These are phyloP conservation scores for Cyclophora albipunctata DNA, from an alignment of 2,888 invertebrate species.

Conservation along the genomic window DNA sequence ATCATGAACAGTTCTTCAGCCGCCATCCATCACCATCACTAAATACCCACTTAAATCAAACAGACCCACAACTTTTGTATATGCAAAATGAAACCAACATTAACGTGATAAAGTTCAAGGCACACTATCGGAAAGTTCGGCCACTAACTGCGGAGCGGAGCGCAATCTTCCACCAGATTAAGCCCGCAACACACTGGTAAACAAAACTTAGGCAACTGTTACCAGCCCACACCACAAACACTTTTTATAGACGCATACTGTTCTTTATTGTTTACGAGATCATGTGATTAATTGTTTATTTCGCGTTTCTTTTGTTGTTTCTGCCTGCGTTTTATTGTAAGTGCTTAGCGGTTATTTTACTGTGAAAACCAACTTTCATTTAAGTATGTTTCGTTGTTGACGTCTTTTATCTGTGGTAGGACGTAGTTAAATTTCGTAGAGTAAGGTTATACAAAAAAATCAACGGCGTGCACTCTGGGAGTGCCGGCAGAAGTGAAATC, in stretches of 20 bases:
- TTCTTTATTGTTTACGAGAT: conserved; percentile 7
- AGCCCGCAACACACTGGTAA: conserved; percentile 22
- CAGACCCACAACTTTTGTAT: background rate
- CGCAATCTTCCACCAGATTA: conserved; percentile 37
- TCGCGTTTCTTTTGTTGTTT: conserved; percentile 1
- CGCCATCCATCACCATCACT: too few species aligned
- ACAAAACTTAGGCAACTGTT: conserved; percentile 28
- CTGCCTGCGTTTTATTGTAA: background rate
- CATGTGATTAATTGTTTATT: conserved; percentile 12
- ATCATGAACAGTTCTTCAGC: too few species aligned
- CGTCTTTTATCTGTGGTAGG: conserved; percentile 23
- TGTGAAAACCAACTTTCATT: background rate
- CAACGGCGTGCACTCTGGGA: too few species aligned
- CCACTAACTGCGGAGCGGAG: conserved; percentile 14
- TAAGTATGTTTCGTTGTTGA: background rate
- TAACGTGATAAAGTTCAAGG: conserved; percentile 16
- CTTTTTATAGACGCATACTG: conserved; percentile 12
- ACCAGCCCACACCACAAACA: conserved; percentile 13
- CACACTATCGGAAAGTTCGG: conserved; percentile 17
- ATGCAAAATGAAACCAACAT: conserved; percentile 26
- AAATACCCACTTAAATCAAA: too few species aligned
- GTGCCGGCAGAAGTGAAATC: too few species aligned
- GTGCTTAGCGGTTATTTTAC: background rate
- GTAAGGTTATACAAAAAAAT: too few species aligned
- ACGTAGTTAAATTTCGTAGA: too few species aligned